Evolutionary conservation across 1,140 invertebrate species (phyloP), one percentile per base, ranked within the genome.

Genomic region (Drosophila bocki): DNA sequence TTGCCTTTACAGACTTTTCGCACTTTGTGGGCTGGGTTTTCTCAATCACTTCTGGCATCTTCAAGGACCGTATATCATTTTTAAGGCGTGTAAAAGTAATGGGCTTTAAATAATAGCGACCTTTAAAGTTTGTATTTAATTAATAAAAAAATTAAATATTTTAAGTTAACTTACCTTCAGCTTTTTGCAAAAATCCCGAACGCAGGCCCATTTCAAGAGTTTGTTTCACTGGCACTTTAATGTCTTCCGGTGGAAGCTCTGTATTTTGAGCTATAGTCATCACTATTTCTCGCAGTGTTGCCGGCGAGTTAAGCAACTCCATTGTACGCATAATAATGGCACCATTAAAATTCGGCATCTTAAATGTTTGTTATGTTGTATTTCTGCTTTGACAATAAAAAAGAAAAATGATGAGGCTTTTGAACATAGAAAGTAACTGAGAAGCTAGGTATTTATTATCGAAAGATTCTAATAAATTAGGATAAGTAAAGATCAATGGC

Each of bases 311-410:
- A 4, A 88, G 29, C 22, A 63, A 35, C 9, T 88, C 62, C 45
- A 88, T 44, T 0, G 84, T 60, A 56, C 90, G 84, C 65, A 88
- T 37, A 17, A 90, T 29, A n/a, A 88, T 88, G 19, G 84, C 84
- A 8, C 84, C 84, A 47, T 88, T 88, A 42, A 90, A 84, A 35
- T 88, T 88, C 0, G 84, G 84, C 84, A 88, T 54, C 33, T 33
- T 22, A 5, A 3, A 29, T n/a, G 6, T 5, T 32, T 13, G 8
- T 3, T 32, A 4, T 7, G 3, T 13, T 63, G 17, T n/a, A 29
- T 29, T 29, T 63, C 7, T 39, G 60, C 6, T 17, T 32, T 33
- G 8, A 42, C 19, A 35, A 19, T 19, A 15, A 42, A 37, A 69
- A 53, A 19, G 12, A 1, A 3, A 17, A n/a, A 13, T 7, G 22